Evolutionary conservation across 2,888 invertebrate genomes (phyloP).

Genomic region (Pterostichus niger): DNA sequence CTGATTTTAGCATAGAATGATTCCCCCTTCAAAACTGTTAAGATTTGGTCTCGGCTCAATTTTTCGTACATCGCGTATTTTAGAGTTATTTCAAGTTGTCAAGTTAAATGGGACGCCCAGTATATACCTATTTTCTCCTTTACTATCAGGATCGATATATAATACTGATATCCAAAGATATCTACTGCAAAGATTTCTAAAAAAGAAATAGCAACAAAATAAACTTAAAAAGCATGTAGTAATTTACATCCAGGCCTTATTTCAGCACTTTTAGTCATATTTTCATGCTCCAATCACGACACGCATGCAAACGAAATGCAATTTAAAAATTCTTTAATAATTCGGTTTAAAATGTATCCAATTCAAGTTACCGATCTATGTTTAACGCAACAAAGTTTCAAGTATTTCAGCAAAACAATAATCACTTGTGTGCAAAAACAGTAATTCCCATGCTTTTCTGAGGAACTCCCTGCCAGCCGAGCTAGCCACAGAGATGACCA

Average conservation of each 20-base stretch:
- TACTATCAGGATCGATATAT: too few species aligned
- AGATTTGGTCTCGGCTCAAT: too few species aligned
- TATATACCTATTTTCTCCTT: too few species aligned
- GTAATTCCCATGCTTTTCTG: slow-evolving; percentile 44
- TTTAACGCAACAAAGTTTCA: slow-evolving; percentile 18
- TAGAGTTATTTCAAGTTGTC: too few species aligned
- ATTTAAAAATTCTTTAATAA: slow-evolving; percentile 35
- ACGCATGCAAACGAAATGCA: slow-evolving; percentile 6
- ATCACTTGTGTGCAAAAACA: slow-evolving; percentile 32
- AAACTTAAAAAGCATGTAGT: too few species aligned
- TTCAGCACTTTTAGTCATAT: not conserved
- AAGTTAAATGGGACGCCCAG: too few species aligned
- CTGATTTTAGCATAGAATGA: too few species aligned
- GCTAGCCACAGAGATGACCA: slow-evolving; percentile 25
- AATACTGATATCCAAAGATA: not conserved
- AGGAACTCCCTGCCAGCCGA: not conserved
- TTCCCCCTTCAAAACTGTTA: too few species aligned
- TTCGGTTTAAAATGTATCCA: not conserved
- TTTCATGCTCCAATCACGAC: not conserved
- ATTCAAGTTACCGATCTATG: not conserved
- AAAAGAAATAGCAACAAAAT: not conserved
- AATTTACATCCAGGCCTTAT: not conserved
- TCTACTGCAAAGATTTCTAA: not conserved
- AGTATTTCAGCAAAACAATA: slow-evolving; percentile 14
- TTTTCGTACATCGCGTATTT: too few species aligned